Conservation (phyloP, 30 jellyfish, hydroid and myxozoan species). For the Aurelia sp. region DNA sequence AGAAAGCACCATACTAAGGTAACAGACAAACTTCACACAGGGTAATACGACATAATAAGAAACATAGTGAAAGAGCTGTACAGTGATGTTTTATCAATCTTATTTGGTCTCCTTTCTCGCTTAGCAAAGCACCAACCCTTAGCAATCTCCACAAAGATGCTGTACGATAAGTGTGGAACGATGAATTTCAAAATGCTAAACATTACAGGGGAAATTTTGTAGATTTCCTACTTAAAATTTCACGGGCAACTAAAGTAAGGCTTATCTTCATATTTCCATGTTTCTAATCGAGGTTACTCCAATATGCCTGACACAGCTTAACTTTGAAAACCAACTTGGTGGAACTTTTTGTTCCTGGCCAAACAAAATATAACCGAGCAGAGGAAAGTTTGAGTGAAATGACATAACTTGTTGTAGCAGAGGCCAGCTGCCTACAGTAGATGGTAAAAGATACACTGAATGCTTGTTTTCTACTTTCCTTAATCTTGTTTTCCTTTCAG, state of each 20-base stretch:
- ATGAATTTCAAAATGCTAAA: neutral
- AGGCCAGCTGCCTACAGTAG: conserved; percentile 1
- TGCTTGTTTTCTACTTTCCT: no score
- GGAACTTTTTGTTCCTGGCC: no score
- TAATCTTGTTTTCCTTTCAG: neutral
- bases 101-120: neutral
- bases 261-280: no score
- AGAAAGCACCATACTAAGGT: no score
- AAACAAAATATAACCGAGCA: no score
- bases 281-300: no score
- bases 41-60: neutral
- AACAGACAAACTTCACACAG: no score
- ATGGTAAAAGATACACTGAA: neutral
- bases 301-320: no score
- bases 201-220: neutral
- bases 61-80: neutral
- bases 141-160: neutral
- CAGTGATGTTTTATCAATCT: neutral
- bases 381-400: no score
- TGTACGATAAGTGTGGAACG: conserved; percentile 14
- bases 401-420: neutral
- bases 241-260: neutral
- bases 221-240: neutral
- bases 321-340: no score
- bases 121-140: neutral